Percentiles rank a stretch among this genome's conserved stretches.
phyloP scores from a whole-genome alignment of 2,113 vertebrate genomes.

The Acanthisitta chloris region DNA sequence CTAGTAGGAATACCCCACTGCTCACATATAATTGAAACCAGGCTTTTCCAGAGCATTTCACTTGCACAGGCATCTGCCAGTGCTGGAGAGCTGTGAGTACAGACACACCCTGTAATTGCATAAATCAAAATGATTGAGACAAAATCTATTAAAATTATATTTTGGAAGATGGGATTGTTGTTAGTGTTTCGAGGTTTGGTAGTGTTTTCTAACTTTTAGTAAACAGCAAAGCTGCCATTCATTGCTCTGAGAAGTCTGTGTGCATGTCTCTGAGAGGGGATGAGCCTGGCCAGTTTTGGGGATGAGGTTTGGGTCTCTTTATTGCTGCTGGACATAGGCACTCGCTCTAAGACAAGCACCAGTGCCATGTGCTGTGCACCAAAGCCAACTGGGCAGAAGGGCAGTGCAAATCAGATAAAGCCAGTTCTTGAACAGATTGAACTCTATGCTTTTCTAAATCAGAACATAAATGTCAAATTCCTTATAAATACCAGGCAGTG shows the following conservation, averaged over 20 bases:
- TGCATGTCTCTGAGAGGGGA: background rate
- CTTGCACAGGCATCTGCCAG: background rate
- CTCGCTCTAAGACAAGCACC: background rate
- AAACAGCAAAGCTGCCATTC: background rate
- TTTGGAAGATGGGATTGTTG: background rate
- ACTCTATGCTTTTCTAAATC: conserved; percentile 14
- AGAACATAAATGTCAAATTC: conserved; percentile 61
- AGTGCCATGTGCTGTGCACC: background rate
- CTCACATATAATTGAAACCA: background rate
- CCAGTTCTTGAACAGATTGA: conserved; percentile 11
- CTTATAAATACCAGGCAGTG: conserved; percentile 31
- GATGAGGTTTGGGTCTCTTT: background rate
- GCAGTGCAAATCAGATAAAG: background rate
- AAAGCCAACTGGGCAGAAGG: background rate
- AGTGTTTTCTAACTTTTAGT: background rate
- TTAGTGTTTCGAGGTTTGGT: background rate
- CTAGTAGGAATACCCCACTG: background rate
- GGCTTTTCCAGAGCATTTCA: background rate
- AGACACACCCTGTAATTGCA: background rate
- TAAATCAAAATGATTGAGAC: background rate
- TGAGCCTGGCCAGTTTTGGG: background rate
- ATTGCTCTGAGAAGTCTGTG: background rate
- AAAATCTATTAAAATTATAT: background rate
- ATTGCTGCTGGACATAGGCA: background rate
- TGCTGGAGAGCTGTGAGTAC: background rate